Percentiles rank a stretch among this genome's conserved stretches.
phyloP scores from a whole-genome alignment of 2,113 vertebrate species.

The Hemichromis elongatus region DNA sequence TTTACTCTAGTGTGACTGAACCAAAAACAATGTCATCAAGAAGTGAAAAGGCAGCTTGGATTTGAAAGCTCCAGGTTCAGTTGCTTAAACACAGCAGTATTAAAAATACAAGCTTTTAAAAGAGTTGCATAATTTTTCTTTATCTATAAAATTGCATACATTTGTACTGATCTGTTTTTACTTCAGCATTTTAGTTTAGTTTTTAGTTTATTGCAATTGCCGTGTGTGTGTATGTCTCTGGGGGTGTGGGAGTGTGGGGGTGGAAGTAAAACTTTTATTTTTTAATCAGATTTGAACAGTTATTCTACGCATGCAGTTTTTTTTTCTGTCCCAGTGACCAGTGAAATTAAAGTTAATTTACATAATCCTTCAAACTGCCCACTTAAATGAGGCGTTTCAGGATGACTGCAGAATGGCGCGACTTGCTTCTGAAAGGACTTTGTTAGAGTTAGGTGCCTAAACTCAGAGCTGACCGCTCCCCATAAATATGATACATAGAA shows the following conservation, averaged over 20 bases:
- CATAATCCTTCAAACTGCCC: background rate
- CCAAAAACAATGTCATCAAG: background rate
- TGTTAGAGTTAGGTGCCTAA: background rate
- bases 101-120: background rate
- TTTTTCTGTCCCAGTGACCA: background rate
- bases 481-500: background rate
- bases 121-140: background rate
- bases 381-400: background rate
- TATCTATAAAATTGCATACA: background rate
- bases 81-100: background rate
- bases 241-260: too few species aligned
- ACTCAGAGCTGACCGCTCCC: background rate
- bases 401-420: background rate
- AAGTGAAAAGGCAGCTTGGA: background rate
- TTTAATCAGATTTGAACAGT: background rate
- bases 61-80: background rate
- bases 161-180: background rate
- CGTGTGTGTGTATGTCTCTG: too few species aligned
- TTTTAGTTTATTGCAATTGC: background rate
- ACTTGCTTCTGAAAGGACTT: background rate
- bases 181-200: background rate
- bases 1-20: background rate
- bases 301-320: background rate
- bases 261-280: background rate
- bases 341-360: background rate